Base-by-base conservation (phyloP, 2,797 vertebrate species). In the Silurus aristotelis region DNA sequence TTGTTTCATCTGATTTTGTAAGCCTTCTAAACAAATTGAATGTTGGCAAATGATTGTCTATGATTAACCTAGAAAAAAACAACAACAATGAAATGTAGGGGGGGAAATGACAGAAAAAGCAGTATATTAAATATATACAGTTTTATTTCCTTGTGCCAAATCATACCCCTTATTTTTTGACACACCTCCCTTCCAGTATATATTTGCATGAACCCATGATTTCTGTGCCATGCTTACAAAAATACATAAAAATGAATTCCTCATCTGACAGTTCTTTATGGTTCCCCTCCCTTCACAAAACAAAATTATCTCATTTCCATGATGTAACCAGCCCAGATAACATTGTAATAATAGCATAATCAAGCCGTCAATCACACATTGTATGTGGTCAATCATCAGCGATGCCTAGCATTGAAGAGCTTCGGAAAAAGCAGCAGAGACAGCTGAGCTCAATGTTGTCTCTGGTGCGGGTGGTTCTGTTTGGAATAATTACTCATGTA, bases 401-500 rank as follows among this genome's bases (percentile, higher is more conserved):
- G 22, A 58, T 82, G 64, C 38, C 43, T 25, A 12, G 58, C 77
- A 80, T 2, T 71, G 80, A 82, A 60, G 80, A 56, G 67, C 43
- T 60, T 71, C 60, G 52, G 43, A 68, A 67, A 81, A 80, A 38
- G 77, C 77, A 80, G 78, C 31, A 82, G 48, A 82, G 80, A 82
- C 64, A 82, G 67, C 67, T 82, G 66, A 60, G 66, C 67, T 82
- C 17, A 1, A 19, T 71, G 66, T 71, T 71, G 67, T 82, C 6
- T 60, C 20, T 71, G 31, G 80, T 82, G 67, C 31, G 31, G 55
- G 67, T 7, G 80, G 80, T 82, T 71, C 27, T 82, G 66, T 82
- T 82, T 82, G 14, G 52, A 71, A 71, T 82, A 82, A 82, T 82
- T 82, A 71, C 80, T 71, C 80, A 58, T 71, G 67, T 82, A 82